Evolutionary conservation across 2,888 invertebrate genomes (phyloP), one percentile per base, ranked within the genome.

Genomic region (Acanthococcus lagerstroemiae): DNA sequence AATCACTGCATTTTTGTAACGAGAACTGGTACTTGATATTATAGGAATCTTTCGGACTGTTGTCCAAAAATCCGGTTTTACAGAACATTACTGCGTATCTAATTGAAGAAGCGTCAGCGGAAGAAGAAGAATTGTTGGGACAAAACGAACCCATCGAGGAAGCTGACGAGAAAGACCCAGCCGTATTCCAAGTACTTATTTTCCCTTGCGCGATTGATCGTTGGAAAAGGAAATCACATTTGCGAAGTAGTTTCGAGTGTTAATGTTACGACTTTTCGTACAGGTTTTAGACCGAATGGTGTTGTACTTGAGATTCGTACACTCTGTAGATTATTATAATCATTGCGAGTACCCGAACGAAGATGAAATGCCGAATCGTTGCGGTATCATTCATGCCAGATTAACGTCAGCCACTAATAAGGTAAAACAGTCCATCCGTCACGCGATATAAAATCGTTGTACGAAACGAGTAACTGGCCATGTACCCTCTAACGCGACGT

Each of bases 281-380:
- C 22, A 52, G 77, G 83, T 83, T 27, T 74, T 87, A 67, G 87
- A 87, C 74, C 83, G 88, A 55, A 82, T 99, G 68, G 84, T 99
- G 57, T 76, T 97, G 58, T 99, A 99, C 76, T 79, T 99, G 72
- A 84, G 99, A 56, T 83, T 99, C 54, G 99, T 99, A 0, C 96
- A 99, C 77, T 97, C 97, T 0, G 90, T 99, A 61, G 99, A 99
- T 77, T 99, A 94, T 76, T 99, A 99, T 79, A 96, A 96, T 78
- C 95, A 95, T 74, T 95, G 94, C 74, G 97, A 99, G 75, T 99
- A 99, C 78, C 95, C 96, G 0, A 95, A 95, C 73, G 99, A 99
- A 77, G 99, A 99, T 76, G 95, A 96, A 77, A 99, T 99, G 99
- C 99, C 99, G 0, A 97, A 99, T 77, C 83, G 95, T 44, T 95